phyloP scores from a whole-genome alignment of 2,888 invertebrate genomes.

The Cantharis flavilabris region DNA sequence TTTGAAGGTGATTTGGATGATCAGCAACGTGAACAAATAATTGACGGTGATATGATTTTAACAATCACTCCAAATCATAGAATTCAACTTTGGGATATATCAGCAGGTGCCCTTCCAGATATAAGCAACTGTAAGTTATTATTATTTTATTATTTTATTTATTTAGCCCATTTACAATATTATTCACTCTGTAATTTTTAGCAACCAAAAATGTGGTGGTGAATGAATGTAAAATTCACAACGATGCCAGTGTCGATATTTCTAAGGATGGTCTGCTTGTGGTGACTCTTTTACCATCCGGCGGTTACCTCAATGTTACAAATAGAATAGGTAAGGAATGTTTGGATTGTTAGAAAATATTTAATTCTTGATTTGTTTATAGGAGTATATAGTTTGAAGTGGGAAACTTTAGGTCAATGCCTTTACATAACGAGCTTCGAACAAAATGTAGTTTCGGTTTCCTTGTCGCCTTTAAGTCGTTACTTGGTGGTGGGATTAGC shows the following conservation, averaged over 20 bases:
- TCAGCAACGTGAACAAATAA: conserved; percentile 49
- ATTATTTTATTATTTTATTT: no score
- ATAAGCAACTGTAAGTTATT: conserved; percentile 69
- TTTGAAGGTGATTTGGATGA: conserved; percentile 54
- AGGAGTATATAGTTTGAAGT: conserved; percentile 81
- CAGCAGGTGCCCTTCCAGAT: conserved; percentile 70
- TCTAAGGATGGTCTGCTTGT: conserved; percentile 78
- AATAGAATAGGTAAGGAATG: conserved; percentile 70
- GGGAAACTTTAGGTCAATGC: conserved; percentile 75
- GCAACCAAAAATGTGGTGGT: conserved; percentile 78
- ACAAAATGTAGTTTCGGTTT: conserved; percentile 82
- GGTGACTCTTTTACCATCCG: conserved; percentile 75
- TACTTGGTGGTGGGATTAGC: conserved; percentile 82
- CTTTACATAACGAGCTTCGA: conserved; percentile 77
- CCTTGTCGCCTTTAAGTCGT: conserved; percentile 79
- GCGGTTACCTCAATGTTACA: conserved; percentile 68
- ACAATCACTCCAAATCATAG: conserved; percentile 73
- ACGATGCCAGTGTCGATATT: conserved; percentile 85
- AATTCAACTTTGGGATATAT: conserved; percentile 86
- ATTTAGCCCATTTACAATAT: neutral
- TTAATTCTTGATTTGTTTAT: conserved; percentile 21
- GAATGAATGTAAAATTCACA: conserved; percentile 80
- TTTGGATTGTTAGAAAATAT: neutral
- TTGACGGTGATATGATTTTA: conserved; percentile 55
- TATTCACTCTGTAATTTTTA: conserved; percentile 42